phyloP scores from a whole-genome alignment of 2,888 invertebrate species.

The Trisateles emortualis region DNA sequence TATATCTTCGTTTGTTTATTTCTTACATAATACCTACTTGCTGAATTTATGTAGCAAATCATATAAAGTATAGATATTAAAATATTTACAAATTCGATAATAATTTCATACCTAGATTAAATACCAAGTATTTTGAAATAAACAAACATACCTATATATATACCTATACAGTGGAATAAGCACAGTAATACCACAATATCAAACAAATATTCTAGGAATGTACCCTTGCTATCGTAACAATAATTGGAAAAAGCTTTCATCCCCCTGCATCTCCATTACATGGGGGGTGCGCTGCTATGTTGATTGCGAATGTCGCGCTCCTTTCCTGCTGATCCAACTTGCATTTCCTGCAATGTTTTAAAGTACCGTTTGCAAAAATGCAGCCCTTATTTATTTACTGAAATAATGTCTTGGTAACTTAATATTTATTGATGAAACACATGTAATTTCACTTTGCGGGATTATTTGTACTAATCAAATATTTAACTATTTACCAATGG shows the following conservation, averaged over 20 bases:
- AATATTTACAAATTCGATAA: too few species aligned
- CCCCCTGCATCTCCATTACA: slow-evolving; percentile 47
- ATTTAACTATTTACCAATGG: too few species aligned
- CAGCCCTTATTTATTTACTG: not conserved
- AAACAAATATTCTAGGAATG: slow-evolving; percentile 8
- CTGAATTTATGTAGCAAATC: too few species aligned
- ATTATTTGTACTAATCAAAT: too few species aligned
- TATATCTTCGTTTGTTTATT: too few species aligned
- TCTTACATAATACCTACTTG: too few species aligned
- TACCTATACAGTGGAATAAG: not conserved
- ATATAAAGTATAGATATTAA: too few species aligned
- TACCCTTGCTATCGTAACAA: slow-evolving; percentile 24
- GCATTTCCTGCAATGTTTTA: slow-evolving; percentile 75
- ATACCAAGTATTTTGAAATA: too few species aligned
- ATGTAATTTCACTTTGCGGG: too few species aligned
- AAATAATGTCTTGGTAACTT: too few species aligned
- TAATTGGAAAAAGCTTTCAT: slow-evolving; percentile 69
- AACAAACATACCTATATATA: not conserved
- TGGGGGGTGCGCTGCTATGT: slow-evolving; percentile 52
- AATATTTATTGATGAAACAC: too few species aligned
- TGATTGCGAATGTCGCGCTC: slow-evolving; percentile 67
- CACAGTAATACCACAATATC: not conserved
- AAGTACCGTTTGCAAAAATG: slow-evolving; percentile 62
- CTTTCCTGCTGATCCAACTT: slow-evolving; percentile 63
- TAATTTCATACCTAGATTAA: too few species aligned